A percentile compares a stretch with the other conserved stretches of the same genome.
Conservation (phyloP, 1,140 invertebrate genomes). For the Meloidogyne exigua region DNA sequence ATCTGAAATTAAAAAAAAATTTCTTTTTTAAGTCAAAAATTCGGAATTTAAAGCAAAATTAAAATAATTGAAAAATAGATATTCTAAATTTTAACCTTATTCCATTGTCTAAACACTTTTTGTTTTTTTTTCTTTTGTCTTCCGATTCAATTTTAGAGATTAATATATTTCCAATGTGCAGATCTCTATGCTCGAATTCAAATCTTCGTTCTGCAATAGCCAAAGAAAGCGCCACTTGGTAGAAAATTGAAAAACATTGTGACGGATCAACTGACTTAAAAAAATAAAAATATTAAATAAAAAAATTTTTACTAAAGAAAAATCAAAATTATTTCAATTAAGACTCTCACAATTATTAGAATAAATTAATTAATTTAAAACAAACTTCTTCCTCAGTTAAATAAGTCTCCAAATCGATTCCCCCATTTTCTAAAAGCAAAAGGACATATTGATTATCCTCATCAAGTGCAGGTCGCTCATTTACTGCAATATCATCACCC, state of each 20-base stretch:
- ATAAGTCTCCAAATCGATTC: constrained; percentile 29
- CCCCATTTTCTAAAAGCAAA: constrained; percentile 17
- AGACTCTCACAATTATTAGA: too few relatives aligned
- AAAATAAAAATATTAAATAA: not conserved
- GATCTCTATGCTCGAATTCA: constrained; percentile 38
- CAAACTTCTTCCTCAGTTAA: not conserved
- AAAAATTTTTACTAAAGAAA: not conserved
- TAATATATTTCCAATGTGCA: constrained; percentile 31
- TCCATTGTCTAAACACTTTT: too few relatives aligned
- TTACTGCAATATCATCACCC: constrained; percentile 11
- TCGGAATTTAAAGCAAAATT: too few relatives aligned
- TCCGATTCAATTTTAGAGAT: constrained; percentile 7
- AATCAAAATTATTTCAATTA: too few relatives aligned
- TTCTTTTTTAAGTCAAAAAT: too few relatives aligned
- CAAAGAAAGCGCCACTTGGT: constrained; percentile 27
- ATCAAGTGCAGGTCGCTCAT: constrained; percentile 14
- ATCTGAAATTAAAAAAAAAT: constrained; percentile 1
- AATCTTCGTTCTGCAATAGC: constrained; percentile 25
- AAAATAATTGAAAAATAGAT: too few relatives aligned
- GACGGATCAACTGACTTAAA: constrained; percentile 8
- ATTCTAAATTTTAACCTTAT: not conserved
- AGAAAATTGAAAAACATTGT: constrained; percentile 34
- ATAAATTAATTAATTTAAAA: too few relatives aligned
- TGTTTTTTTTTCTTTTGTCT: not conserved
- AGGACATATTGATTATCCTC: not conserved